A percentile compares a stretch with the other conserved stretches of the same genome.
Conservation (phyloP, 2,888 invertebrate genomes). For the Habrosyne pyritoides region DNA sequence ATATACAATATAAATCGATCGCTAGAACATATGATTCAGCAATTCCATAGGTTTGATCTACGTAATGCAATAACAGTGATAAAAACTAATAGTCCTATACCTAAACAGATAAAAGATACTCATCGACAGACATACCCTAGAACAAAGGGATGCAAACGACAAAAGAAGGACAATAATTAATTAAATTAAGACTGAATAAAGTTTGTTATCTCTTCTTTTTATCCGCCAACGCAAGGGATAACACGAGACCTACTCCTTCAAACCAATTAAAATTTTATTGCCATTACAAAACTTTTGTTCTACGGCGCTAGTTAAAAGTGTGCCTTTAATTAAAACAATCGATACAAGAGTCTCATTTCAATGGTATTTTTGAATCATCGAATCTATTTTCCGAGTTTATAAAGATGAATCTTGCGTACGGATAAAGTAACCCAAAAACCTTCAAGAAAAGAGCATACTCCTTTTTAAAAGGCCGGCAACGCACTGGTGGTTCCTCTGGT, state of each 20-base stretch:
- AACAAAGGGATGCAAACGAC: constrained; percentile 38
- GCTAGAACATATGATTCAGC: too few relatives aligned
- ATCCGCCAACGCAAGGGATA: constrained; percentile 40
- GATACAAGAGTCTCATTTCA: neutral
- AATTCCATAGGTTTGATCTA: neutral
- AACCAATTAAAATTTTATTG: constrained; percentile 46
- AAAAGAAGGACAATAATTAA: constrained; percentile 56
- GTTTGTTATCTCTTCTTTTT: constrained; percentile 59
- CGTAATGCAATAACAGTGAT: neutral
- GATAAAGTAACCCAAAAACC: too few relatives aligned
- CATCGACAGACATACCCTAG: constrained; percentile 41
- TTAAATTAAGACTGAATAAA: constrained; percentile 65
- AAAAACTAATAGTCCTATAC: neutral
- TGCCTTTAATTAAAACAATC: neutral
- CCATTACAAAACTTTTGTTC: constrained; percentile 12
- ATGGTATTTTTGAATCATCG: neutral
- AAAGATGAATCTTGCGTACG: too few relatives aligned
- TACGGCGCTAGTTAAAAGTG: constrained; percentile 4
- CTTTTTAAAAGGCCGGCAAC: too few relatives aligned
- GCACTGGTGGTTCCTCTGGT: too few relatives aligned
- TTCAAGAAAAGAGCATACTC: too few relatives aligned
- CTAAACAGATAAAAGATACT: constrained; percentile 49
- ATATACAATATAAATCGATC: too few relatives aligned
- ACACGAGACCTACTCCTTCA: constrained; percentile 35
- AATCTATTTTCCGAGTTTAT: neutral